Percentiles rank a stretch among this genome's conserved stretches.
Evolutionary conservation across 2,113 vertebrate species (phyloP).

Genomic region (Himantopus leucocephalus): DNA sequence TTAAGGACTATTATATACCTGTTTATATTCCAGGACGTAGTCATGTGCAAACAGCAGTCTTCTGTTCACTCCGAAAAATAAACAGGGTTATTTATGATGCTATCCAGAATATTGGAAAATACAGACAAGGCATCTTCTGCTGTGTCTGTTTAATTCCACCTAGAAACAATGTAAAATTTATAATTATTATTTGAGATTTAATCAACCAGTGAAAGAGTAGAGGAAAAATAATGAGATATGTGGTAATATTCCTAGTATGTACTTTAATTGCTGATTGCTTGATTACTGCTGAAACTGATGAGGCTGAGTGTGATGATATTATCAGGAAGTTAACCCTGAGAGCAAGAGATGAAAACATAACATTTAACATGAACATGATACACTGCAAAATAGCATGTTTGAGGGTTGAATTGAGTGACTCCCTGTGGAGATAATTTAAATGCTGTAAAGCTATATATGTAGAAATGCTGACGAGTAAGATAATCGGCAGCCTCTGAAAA

Average conservation of each 20-base stretch:
- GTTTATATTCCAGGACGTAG: background rate
- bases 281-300: constrained; percentile 43
- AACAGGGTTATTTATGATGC: background rate
- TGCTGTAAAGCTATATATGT: background rate
- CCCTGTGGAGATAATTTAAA: background rate
- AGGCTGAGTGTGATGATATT: background rate
- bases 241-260: background rate
- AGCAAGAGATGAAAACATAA: constrained; percentile 13
- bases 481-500: background rate
- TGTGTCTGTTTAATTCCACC: background rate
- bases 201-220: background rate
- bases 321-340: constrained; percentile 10
- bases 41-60: background rate
- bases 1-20: background rate
- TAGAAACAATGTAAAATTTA: background rate
- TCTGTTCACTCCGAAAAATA: background rate
- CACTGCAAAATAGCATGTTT: background rate
- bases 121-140: background rate
- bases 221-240: background rate
- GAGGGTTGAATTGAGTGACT: background rate
- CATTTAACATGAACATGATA: background rate
- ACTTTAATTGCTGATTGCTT: constrained; percentile 40
- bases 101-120: background rate
- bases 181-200: constrained; percentile 2
- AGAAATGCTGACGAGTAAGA: background rate